Evolutionary conservation across 2,113 vertebrate genomes (phyloP).

Genomic region (Calyptomena viridis): DNA sequence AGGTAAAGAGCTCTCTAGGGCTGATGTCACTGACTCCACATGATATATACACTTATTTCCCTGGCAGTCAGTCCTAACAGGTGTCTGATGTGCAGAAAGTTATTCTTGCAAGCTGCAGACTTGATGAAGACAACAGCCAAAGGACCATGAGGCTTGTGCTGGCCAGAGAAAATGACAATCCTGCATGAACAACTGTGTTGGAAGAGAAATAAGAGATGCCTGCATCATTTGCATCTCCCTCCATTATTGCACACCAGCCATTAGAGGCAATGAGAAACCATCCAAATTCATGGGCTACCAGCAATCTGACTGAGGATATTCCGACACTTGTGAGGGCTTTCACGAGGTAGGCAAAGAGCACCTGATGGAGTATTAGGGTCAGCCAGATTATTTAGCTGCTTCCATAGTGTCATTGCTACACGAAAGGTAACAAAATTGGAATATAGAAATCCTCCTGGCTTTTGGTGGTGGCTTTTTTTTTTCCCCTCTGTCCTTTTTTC

Average conservation of each 20-base stretch:
- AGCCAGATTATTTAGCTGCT: neutral
- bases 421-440: neutral
- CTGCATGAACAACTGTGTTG: neutral
- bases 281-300: neutral
- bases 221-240: neutral
- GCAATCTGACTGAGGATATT: neutral
- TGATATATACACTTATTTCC: neutral
- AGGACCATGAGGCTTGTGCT: neutral
- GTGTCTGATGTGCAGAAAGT: neutral
- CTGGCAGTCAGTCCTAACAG: neutral
- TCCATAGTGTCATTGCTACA: neutral
- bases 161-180: neutral
- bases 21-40: neutral
- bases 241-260: neutral
- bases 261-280: neutral
- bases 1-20: neutral
- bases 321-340: neutral
- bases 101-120: neutral
- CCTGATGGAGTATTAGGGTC: neutral
- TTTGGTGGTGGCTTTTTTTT: neutral
- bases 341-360: neutral
- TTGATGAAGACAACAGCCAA: neutral
- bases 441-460: neutral
- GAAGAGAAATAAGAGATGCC: neutral
- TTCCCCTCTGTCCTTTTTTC: neutral